Conservation (phyloP, 2,797 vertebrate species). For the Tarsius wallacei region DNA sequence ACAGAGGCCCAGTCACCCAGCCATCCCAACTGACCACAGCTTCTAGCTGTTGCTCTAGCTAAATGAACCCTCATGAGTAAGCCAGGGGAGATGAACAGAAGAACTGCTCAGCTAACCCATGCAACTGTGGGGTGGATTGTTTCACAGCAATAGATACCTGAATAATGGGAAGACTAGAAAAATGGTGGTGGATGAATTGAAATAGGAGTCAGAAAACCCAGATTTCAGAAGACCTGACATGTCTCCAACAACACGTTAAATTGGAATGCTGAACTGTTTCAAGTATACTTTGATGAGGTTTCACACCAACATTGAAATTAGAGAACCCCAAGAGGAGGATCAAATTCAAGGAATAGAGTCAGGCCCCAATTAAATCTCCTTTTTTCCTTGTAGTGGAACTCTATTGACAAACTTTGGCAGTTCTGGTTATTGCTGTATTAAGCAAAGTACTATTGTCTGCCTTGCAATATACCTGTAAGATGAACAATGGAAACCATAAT, state of each 20-base stretch:
- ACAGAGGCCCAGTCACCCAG: not conserved
- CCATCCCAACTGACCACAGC: accelerated
- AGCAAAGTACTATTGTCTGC: not conserved
- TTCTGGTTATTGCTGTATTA: slow-evolving; percentile 9
- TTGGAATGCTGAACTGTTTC: not conserved
- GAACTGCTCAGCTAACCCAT: not conserved
- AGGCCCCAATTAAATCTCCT: not conserved
- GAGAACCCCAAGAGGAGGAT: not conserved
- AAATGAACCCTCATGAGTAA: not conserved
- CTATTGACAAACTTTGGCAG: not conserved
- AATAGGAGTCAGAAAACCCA: not conserved
- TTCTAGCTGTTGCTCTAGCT: not conserved
- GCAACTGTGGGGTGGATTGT: not conserved
- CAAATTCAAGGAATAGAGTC: not conserved
- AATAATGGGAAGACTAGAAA: not conserved
- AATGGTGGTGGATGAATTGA: not conserved
- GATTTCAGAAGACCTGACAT: not conserved
- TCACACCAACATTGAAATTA: not conserved
- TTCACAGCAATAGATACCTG: not conserved
- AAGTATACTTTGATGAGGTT: not conserved
- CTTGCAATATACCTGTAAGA: not conserved
- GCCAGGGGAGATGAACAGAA: not conserved
- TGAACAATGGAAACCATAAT: not conserved
- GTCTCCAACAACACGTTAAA: not conserved
- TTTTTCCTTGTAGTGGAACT: not conserved